phyloP scores from a whole-genome alignment of 2,797 vertebrate genomes.

The Megalops cyprinoides region DNA sequence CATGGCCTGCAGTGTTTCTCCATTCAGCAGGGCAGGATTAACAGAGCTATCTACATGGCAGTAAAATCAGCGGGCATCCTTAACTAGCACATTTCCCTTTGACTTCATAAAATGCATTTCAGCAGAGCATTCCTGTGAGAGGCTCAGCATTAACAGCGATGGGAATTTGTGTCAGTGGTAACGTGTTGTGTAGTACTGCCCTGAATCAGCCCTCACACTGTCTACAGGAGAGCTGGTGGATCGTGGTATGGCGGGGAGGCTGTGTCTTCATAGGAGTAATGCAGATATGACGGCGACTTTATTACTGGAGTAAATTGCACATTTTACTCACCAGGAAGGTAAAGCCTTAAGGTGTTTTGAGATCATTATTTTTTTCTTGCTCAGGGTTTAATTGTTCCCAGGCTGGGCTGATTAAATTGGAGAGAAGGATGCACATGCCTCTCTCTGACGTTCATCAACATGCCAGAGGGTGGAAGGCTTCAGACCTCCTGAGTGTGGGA shows the following conservation, averaged over 20 bases:
- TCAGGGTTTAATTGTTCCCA: constrained; percentile 26
- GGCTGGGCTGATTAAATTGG: background rate
- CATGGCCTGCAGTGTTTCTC: too few species aligned
- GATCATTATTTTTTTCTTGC: constrained; percentile 4
- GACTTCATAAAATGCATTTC: constrained; percentile 47
- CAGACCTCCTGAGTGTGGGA: background rate
- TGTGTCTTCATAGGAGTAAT: background rate
- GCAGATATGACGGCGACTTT: background rate
- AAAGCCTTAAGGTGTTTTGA: constrained; percentile 15
- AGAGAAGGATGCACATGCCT: background rate
- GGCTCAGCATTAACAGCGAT: background rate
- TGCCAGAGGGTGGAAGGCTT: background rate
- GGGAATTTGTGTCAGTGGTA: constrained; percentile 64
- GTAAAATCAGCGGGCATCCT: constrained; percentile 65
- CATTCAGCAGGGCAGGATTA: too few species aligned
- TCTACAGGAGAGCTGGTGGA: constrained; percentile 56
- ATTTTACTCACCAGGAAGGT: constrained; percentile 19
- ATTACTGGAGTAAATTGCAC: constrained; percentile 9
- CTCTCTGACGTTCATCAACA: background rate
- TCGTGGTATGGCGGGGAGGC: background rate
- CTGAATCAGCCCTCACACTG: constrained; percentile 62
- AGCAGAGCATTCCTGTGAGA: constrained; percentile 56
- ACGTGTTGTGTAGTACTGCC: constrained; percentile 54
- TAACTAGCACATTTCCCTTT: constrained; percentile 40
- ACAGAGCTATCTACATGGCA: constrained; percentile 53